Conservation (phyloP, 2,797 vertebrate genomes). For the Pipistrellus pipistrellus region DNA sequence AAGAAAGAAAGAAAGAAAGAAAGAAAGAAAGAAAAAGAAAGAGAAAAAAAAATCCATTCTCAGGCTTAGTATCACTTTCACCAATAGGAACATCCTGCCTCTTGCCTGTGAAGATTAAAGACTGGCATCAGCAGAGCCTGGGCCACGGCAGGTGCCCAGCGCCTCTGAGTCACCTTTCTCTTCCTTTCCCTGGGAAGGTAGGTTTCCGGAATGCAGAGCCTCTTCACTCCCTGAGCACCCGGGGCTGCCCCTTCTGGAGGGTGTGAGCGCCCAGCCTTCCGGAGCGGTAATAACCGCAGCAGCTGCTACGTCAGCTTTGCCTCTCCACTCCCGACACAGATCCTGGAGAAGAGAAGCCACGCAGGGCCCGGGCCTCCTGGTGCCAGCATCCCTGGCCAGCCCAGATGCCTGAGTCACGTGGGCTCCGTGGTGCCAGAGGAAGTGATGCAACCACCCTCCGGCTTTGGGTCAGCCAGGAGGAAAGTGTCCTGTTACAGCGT, state of each 20-base stretch:
- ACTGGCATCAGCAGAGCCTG: neutral
- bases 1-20: too few species aligned
- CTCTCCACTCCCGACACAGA: neutral
- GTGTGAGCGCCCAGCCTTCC: fast-evolving
- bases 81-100: neutral
- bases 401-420: slow-evolving; percentile 36
- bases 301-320: neutral
- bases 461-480: slow-evolving; percentile 68
- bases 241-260: neutral
- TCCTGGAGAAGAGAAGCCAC: slow-evolving; percentile 12
- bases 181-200: neutral
- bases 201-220: fast-evolving
- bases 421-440: slow-evolving; percentile 61
- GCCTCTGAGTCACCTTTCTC: neutral
- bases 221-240: neutral
- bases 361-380: neutral
- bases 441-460: neutral
- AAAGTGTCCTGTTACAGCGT: slow-evolving; percentile 71
- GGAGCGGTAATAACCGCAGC: neutral
- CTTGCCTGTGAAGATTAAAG: neutral
- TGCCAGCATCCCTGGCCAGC: slow-evolving; percentile 62
- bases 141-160: fast-evolving
- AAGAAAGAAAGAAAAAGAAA: neutral
- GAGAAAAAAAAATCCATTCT: neutral
- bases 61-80: neutral